Evolutionary conservation across 2,797 vertebrate genomes (phyloP), one percentile per base, ranked within the genome.

Genomic region (Ptychobarbus kaznakovi): DNA sequence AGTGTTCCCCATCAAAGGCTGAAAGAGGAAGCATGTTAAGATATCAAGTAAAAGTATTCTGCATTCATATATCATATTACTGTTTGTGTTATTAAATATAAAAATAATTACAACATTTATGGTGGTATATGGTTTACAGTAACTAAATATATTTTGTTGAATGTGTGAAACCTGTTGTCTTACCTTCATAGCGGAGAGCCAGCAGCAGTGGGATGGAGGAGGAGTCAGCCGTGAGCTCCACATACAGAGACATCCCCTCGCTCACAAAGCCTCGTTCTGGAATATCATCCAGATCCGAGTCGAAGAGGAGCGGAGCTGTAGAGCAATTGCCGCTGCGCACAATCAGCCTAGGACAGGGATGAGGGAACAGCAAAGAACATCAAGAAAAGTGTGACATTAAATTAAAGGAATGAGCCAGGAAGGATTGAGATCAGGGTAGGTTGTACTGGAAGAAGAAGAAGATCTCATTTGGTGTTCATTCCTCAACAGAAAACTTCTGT

Each of bases 1-100:
- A 98, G 85, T 97, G 97, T 46, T 97, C 97, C 3, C 96, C 96
- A 51, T 97, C 96, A 44, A 97, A 98, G 25, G 97, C 97, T 98
- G 63, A 80, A 51, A 76, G 66, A 86, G 12, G 28, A 20, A 58
- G 13, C 78, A 49, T 49, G 53, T 49, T 58, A 5, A 16, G 4
- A 16, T 49, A 49, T 49, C 6, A 49, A 16, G 15, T 2, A 49
- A 46, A 13, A 46, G 12, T 46, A 15, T 49, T 15, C 46, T 49
- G 46, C 13, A 49, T 49, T 16, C 46, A 15, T 15, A 15, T 49
- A 49, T 16, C 46, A 16, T 49, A 5, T 49, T 16, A 49, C 4
- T 16, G 15, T 80, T 22, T 69, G 15, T 49, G 46, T 44, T 28
- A 42, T 12, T 5, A 16, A 15, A 49, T 49, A 5, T 49, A 6